phyloP scores from a whole-genome alignment of 2,113 vertebrate genomes.

The Meleagris gallopavo region DNA sequence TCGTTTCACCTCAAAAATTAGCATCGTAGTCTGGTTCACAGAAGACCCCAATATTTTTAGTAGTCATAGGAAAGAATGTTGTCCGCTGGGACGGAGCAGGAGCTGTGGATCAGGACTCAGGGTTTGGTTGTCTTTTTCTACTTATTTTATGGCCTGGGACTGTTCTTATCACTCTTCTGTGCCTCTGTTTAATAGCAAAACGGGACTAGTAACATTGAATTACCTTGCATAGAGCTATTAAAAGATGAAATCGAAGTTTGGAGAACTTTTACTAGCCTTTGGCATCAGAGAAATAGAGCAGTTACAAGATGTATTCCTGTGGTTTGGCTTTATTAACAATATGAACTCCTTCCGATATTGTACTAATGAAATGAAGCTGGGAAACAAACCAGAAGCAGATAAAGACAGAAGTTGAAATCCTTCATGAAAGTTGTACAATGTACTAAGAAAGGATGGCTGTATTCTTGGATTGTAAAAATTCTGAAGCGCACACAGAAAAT shows the following conservation, averaged over 20 bases:
- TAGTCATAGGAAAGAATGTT: neutral
- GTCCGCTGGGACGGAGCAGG: neutral
- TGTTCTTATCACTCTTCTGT: neutral
- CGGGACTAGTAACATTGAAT: neutral
- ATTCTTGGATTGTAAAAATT: neutral
- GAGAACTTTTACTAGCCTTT: neutral
- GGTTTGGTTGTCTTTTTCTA: neutral
- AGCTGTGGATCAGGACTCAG: neutral
- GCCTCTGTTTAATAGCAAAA: neutral
- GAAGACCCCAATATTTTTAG: slow-evolving; percentile 9
- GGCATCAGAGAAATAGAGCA: neutral
- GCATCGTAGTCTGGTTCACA: neutral
- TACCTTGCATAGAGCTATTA: neutral
- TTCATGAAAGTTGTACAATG: neutral
- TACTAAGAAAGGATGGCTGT: neutral
- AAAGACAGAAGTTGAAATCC: neutral
- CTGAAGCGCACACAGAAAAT: neutral
- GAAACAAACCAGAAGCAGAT: neutral
- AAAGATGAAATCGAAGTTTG: neutral
- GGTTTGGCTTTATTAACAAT: neutral
- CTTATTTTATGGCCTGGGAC: neutral
- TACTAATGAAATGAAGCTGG: neutral
- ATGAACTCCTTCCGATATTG: neutral
- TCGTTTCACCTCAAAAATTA: neutral
- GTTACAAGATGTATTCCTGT: neutral